phyloP scores from a whole-genome alignment of 1,140 invertebrate genomes.

The Meloidogyne floridensis region DNA sequence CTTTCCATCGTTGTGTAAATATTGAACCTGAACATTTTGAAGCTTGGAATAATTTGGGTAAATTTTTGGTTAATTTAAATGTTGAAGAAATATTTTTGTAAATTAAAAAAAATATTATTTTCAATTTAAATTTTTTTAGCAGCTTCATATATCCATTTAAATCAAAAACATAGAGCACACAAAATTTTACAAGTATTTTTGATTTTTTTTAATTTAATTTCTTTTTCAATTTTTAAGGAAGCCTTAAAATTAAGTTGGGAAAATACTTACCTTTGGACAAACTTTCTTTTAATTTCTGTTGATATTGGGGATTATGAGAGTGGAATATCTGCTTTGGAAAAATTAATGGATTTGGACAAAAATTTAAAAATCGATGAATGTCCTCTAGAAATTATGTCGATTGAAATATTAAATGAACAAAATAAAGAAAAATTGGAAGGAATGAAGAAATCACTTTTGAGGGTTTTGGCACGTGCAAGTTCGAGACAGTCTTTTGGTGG shows the following conservation, averaged over 20 bases:
- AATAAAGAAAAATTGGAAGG: background rate
- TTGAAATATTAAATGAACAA: conserved; percentile 13
- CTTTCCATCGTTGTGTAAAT: conserved; percentile 43
- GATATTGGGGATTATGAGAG: conserved; percentile 32
- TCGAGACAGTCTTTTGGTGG: conserved; percentile 28
- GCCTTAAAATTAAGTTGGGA: conserved; percentile 28
- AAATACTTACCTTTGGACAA: conserved; percentile 26
- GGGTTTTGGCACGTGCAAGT: conserved; percentile 17
- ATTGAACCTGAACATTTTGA: conserved; percentile 48
- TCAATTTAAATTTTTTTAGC: background rate
- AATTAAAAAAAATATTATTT: too few relatives aligned
- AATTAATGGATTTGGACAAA: conserved; percentile 31
- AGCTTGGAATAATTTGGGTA: conserved; percentile 45
- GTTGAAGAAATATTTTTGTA: too few relatives aligned
- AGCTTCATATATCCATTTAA: conserved; percentile 39
- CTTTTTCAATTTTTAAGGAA: conserved; percentile 18
- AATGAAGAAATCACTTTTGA: conserved; percentile 11
- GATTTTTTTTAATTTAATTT: background rate
- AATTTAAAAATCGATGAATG: conserved; percentile 31
- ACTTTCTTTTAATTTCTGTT: conserved; percentile 36
- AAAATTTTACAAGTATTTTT: conserved; percentile 39
- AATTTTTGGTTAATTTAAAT: background rate
- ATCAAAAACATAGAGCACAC: conserved; percentile 36
- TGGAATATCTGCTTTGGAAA: conserved; percentile 27
- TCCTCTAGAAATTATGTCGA: conserved; percentile 23